Percentiles rank a stretch among this genome's conserved stretches.
These are phyloP conservation scores for Maniola jurtina DNA, from an alignment of 1,140 invertebrate species.

Conservation along the genomic window DNA sequence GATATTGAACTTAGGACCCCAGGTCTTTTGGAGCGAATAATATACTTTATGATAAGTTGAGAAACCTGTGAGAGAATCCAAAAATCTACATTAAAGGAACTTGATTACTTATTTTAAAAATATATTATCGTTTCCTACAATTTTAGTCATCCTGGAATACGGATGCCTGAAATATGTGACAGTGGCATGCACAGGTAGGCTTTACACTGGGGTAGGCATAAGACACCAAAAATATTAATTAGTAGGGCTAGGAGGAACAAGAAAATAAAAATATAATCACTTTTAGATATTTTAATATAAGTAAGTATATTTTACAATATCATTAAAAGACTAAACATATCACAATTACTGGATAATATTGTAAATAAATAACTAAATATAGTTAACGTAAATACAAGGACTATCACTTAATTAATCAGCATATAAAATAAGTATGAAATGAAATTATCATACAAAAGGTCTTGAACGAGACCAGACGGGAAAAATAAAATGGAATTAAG, in stretches of 20 bases:
- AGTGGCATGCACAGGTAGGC: no score
- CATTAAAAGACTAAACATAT: constrained; percentile 55
- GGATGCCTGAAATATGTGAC: no score
- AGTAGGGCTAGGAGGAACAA: neutral
- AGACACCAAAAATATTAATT: no score
- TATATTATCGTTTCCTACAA: no score
- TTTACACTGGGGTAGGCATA: no score
- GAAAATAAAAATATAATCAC: constrained; percentile 5
- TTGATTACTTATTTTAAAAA: no score
- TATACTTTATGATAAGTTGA: no score
- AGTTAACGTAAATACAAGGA: constrained; percentile 11
- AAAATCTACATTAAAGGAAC: no score
- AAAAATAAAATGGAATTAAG: neutral
- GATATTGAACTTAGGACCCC: no score
- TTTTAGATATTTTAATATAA: constrained; percentile 26
- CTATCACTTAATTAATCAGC: constrained; percentile 2
- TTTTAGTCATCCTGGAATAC: no score
- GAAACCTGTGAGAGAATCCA: no score
- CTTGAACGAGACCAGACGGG: neutral
- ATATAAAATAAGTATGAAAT: constrained; percentile 16
- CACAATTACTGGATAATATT: constrained; percentile 56
- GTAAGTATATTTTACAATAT: constrained; percentile 27
- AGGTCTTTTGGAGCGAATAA: no score
- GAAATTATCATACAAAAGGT: constrained; percentile 22
- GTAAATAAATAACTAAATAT: constrained; percentile 27